phyloP scores from a whole-genome alignment of 2,888 invertebrate genomes.

The Netelia fuscicornis region DNA sequence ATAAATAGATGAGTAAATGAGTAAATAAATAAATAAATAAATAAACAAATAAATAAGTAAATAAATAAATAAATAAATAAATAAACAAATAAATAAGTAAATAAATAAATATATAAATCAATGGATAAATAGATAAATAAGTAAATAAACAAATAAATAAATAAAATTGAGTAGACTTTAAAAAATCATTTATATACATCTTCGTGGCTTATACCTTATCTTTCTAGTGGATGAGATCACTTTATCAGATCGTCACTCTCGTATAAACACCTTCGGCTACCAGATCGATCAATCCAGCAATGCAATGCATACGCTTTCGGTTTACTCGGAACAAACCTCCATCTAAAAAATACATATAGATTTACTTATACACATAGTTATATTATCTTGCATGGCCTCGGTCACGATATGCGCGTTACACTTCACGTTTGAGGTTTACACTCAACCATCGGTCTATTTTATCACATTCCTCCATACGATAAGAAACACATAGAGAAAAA shows the following conservation, averaged over 20 bases:
- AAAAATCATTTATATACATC: no score
- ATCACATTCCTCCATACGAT: slow-evolving; percentile 15
- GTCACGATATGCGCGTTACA: slow-evolving; percentile 33
- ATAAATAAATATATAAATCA: no score
- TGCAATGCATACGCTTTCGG: slow-evolving; percentile 28
- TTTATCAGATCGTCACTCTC: slow-evolving; percentile 54
- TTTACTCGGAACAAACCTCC: slow-evolving; percentile 58
- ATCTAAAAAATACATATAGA: slow-evolving; percentile 21
- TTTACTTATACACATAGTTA: neutral
- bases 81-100: no score
- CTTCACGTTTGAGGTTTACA: slow-evolving; percentile 35
- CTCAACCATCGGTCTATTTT: slow-evolving; percentile 40
- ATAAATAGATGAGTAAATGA: no score
- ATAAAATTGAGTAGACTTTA: no score
- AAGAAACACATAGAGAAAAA: neutral
- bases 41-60: no score
- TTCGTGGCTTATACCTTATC: slow-evolving; percentile 32
- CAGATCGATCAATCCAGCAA: slow-evolving; percentile 50
- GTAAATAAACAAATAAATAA: no score
- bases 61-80: no score
- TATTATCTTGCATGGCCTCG: slow-evolving; percentile 18
- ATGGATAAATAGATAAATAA: neutral
- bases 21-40: no score
- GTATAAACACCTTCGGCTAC: slow-evolving; percentile 38
- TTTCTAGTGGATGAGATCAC: slow-evolving; percentile 39